Evolutionary conservation across 2,113 vertebrate species (phyloP).

Genomic region (Jaculus jaculus): DNA sequence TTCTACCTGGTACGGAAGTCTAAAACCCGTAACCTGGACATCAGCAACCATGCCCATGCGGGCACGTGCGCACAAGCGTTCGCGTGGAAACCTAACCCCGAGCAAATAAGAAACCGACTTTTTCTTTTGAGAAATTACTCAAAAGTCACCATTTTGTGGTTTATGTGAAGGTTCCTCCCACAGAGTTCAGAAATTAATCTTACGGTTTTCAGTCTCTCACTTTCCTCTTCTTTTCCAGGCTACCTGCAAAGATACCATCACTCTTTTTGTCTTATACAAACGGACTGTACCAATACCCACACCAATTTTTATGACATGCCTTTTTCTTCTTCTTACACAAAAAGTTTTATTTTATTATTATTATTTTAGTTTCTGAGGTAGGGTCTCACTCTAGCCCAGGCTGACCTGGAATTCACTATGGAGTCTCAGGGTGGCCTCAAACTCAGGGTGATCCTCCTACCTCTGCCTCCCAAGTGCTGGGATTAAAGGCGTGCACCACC

Average conservation of each 20-base stretch:
- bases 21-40: no score
- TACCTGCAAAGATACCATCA: background rate
- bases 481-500: no score
- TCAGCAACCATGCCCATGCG: no score
- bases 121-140: slow-evolving; percentile 76
- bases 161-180: slow-evolving; percentile 73
- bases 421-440: no score
- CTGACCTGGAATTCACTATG: no score
- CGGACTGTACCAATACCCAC: background rate
- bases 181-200: slow-evolving; percentile 64
- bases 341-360: no score
- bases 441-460: no score
- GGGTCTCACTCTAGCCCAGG: no score
- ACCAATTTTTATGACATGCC: background rate
- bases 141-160: slow-evolving; percentile 75
- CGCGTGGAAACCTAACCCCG: slow-evolving; percentile 67
- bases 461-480: no score
- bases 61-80: no score
- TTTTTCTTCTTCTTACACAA: slow-evolving; percentile 41
- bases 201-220: slow-evolving; percentile 2
- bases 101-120: slow-evolving; percentile 77
- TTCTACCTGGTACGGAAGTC: no score
- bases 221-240: slow-evolving; percentile 48
- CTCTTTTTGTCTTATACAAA: background rate
- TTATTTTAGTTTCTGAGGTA: no score